phyloP scores from a whole-genome alignment of 2,113 vertebrate species.

The Macrotus californicus region DNA sequence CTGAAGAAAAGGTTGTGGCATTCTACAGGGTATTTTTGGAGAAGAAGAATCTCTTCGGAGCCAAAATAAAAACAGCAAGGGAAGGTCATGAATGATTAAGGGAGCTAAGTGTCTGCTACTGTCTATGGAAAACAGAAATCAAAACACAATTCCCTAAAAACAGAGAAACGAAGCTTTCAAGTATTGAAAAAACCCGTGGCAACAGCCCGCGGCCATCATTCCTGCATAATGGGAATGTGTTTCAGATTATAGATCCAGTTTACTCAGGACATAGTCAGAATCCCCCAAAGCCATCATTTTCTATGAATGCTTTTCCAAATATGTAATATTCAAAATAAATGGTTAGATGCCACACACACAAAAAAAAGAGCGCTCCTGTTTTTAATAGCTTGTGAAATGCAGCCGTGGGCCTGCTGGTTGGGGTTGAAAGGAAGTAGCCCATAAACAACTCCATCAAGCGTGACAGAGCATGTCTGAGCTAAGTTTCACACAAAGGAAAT shows the following conservation, averaged over 20 bases:
- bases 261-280: conserved; percentile 48
- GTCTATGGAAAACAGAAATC: conserved; percentile 68
- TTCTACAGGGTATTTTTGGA: conserved; percentile 58
- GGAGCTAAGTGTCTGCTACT: conserved; percentile 68
- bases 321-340: conserved; percentile 71
- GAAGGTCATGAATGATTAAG: conserved; percentile 61
- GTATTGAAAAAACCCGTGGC: conserved; percentile 32
- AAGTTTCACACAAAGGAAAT: conserved; percentile 55
- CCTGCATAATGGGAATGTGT: conserved; percentile 68
- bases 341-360: conserved; percentile 65
- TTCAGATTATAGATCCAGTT: conserved; percentile 63
- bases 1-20: conserved; percentile 24
- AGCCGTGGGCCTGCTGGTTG: conserved; percentile 46
- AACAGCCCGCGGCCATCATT: conserved; percentile 46
- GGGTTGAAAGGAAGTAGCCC: conserved; percentile 59
- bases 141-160: conserved; percentile 67
- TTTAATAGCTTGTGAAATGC: conserved; percentile 69
- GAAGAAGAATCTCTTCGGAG: conserved; percentile 53
- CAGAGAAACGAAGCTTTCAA: conserved; percentile 61
- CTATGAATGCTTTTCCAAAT: conserved; percentile 68
- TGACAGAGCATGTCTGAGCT: conserved; percentile 38
- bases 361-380: conserved; percentile 34
- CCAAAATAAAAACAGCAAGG: conserved; percentile 61
- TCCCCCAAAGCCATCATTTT: conserved; percentile 63
- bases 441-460: conserved; percentile 59